These are phyloP conservation scores for Noctua comes DNA, from an alignment of 2,888 invertebrate species.

Conservation along the genomic window DNA sequence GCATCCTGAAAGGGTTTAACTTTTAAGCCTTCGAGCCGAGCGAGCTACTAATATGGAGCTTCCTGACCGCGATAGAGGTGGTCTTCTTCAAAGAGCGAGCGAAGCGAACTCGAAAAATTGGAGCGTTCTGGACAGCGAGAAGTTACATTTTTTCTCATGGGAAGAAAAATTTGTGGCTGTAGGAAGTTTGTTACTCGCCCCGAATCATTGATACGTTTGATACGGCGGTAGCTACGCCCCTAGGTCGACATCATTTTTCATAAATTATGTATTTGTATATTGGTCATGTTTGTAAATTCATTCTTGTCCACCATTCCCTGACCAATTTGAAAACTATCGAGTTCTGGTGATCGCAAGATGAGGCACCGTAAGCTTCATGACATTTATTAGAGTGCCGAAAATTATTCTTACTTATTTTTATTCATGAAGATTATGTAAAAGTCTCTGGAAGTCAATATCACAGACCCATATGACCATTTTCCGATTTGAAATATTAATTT, in stretches of 20 bases:
- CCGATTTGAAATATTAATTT: constrained; percentile 6
- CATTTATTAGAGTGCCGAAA: neutral
- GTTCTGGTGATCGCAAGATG: neutral
- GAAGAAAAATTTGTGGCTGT: neutral
- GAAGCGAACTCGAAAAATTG: neutral
- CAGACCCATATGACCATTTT: neutral
- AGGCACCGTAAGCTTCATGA: neutral
- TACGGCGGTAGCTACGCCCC: no score
- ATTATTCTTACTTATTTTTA: neutral
- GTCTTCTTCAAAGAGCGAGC: neutral
- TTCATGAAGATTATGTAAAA: constrained; percentile 5
- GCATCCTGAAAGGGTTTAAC: neutral
- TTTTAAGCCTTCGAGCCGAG: neutral
- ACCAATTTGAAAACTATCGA: neutral
- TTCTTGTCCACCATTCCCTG: neutral
- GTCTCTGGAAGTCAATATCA: neutral
- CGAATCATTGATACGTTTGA: neutral
- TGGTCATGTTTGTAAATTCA: no score
- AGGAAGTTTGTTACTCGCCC: neutral
- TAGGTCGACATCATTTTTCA: no score
- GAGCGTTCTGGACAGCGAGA: neutral
- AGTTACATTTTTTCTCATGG: neutral
- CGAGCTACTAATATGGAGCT: neutral
- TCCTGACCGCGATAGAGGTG: neutral
- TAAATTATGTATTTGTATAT: no score